Base-by-base conservation (phyloP, 1,140 invertebrate genomes). In the Antheraea mylitta region DNA sequence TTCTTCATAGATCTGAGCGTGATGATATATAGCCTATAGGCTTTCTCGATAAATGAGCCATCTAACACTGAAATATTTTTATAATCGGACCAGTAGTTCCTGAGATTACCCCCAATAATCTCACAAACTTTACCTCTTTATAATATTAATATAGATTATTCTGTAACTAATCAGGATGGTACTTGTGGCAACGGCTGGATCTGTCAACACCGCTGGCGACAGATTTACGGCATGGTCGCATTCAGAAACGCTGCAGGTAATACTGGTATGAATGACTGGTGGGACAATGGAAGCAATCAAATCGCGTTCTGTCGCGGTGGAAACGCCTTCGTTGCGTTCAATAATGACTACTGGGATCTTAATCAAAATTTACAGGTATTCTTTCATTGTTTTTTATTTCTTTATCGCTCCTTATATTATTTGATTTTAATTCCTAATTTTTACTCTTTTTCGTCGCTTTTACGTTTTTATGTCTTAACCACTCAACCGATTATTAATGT, bases 161-260 rank as follows among this genome's bases (percentile, higher is more conserved):
- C 11, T 53, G 1, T 53, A 6, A 5, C 16, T 6, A 53, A 53
- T 13, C 36, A 92, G 91, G 94, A 97, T 78, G 92, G 93, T 3
- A 93, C 92, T 0, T 98, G 97, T 78, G 94, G 92, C 3, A 95
- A 95, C 77, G 97, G 96, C 4, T 98, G 97, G 97, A 90, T 98
- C 0, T 98, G 98, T 83, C 97, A 98, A 88, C 97, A 98, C 86
- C 94, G 96, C 30, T 98, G 97, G 97, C 85, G 94, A 0, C 94
- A 96, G 80, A 97, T 98, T 76, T 95, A 93, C 81, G 95, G 95
- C 68, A 98, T 98, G 97, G 96, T 96, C 0, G 87, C 80, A 0
- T 97, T 97, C 81, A 92, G 95, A 59, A 96, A 96, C 79, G 89
- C 92, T 0, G 96, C 94, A 1, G 83, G 85, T 58, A 91, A 92